Conservation (phyloP, 2,797 vertebrate species). For the Lepus oiostolus region DNA sequence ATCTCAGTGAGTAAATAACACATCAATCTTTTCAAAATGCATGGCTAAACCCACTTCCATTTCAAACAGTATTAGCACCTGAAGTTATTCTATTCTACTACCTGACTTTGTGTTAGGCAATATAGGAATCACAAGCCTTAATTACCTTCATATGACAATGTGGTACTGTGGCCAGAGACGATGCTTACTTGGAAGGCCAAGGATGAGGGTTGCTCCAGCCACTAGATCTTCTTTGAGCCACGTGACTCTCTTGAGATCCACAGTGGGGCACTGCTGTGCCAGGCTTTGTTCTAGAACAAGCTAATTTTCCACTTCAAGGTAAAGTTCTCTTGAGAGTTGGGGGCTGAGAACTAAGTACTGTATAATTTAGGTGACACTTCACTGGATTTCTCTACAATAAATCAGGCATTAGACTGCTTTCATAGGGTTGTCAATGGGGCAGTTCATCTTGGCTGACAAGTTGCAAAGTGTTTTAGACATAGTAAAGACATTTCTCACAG, state of each 20-base stretch:
- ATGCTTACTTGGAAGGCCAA: not conserved
- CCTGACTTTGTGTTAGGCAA: not conserved
- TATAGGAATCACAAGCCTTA: not conserved
- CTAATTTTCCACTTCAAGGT: not conserved
- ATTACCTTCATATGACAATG: not conserved
- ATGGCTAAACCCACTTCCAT: not conserved
- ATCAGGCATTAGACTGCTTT: not conserved
- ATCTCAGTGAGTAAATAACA: not conserved
- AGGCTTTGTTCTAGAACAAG: not conserved
- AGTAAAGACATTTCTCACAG: not conserved
- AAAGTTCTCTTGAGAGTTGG: not conserved
- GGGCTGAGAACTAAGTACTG: not conserved
- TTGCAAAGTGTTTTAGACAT: constrained; percentile 1
- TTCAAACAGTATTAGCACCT: not conserved
- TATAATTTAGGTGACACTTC: not conserved
- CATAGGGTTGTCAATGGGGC: not conserved
- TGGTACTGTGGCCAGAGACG: not conserved
- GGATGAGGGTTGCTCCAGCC: not conserved
- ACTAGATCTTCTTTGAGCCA: not conserved
- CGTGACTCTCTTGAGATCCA: not conserved
- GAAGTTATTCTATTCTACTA: not conserved
- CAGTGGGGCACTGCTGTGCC: not conserved
- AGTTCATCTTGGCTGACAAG: not conserved
- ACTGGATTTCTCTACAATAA: not conserved
- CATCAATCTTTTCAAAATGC: not conserved